Evolutionary conservation across 2,113 vertebrate species (phyloP).

Genomic region (Passer montanus): DNA sequence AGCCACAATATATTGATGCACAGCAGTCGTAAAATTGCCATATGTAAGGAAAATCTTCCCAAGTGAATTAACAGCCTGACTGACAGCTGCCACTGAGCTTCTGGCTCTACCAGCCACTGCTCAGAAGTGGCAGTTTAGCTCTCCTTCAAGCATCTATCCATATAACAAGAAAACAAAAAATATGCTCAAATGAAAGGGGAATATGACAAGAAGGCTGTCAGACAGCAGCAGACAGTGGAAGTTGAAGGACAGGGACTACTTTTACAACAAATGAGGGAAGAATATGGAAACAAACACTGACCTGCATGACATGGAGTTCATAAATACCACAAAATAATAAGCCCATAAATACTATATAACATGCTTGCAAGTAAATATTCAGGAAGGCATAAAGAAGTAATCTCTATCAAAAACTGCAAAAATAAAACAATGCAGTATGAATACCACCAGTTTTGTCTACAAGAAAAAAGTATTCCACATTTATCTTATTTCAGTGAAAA

Average conservation of each 20-base stretch:
- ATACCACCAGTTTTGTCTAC: neutral
- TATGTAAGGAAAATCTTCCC: neutral
- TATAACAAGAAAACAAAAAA: neutral
- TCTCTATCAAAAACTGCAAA: neutral
- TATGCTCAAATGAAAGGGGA: fast-evolving
- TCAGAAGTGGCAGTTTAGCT: neutral
- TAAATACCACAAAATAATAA: neutral
- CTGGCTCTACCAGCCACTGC: neutral
- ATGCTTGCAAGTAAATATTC: neutral
- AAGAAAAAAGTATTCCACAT: neutral
- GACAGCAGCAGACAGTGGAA: neutral
- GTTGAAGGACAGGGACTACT: fast-evolving
- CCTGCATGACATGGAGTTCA: neutral
- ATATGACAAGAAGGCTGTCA: neutral
- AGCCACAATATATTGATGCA: neutral
- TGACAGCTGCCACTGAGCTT: neutral
- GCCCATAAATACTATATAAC: neutral
- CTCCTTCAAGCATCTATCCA: neutral
- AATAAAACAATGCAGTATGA: neutral
- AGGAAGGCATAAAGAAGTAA: neutral
- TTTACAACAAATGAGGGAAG: neutral
- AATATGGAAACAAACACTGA: neutral
- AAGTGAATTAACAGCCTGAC: neutral
- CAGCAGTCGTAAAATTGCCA: neutral
- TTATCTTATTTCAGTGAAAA: neutral